Evolutionary conservation across 2,113 vertebrate genomes (phyloP), one percentile per base, ranked within the genome.

Genomic region (Cheirogaleus medius): DNA sequence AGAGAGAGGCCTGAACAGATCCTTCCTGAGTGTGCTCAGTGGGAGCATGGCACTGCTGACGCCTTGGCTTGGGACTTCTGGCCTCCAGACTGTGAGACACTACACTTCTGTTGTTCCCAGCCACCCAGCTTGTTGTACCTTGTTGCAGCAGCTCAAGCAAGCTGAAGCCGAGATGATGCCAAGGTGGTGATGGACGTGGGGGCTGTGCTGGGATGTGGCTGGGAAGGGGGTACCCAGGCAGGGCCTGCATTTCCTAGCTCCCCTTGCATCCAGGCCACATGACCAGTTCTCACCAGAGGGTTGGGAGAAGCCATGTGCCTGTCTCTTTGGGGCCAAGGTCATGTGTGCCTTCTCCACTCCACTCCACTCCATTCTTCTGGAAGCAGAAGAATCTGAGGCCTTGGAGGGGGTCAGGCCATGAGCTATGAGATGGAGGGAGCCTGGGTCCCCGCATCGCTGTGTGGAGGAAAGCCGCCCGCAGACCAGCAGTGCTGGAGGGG

Each of bases 171-270:
- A 11, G 58, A 17, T 12, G 77, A 60, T 29, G 56, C 34, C 9
- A 37, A 73, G 15, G 56, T n/a, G 13, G 32, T 3, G 27, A 34
- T 3, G 13, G 10, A 4, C 1, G 17, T 1, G 54, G 49, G 8
- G 37, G 6, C 20, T 78, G 20, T 5, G 68, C 5, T 4, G 74
- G n/a, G 64, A 44, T 2, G 1, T 27, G 37, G 58, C 20, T 42
- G 47, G 5, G 32, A 49, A 32, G 60, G 44, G 76, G 29, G 21
- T 3, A 0, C 52, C 11, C 2, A 4, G 54, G 18, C 7, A 0
- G 18, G 17, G n/a, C 21, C n/a, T 39, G 32, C 34, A 3, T 64
- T 80, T 80, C 39, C 82, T 63, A 88, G 60, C 1, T 4, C 13
- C 25, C 37, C 34, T 42, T 42, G 20, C 13, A 0, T 42, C 37